These are phyloP conservation scores for Chelonoidis abingdonii DNA, from an alignment of 2,113 vertebrate species.

Conservation along the genomic window DNA sequence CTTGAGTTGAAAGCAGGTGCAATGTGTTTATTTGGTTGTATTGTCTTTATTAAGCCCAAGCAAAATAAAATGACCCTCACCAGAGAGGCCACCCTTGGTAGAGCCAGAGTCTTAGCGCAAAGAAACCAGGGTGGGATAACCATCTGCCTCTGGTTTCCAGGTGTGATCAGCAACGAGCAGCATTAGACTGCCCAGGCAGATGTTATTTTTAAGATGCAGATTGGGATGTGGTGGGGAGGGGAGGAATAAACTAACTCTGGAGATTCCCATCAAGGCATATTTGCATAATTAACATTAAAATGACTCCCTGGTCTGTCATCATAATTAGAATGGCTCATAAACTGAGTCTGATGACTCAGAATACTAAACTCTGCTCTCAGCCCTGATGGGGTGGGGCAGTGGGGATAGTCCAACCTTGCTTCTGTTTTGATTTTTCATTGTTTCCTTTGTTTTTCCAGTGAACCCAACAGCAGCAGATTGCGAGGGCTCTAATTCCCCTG, in stretches of 20 bases:
- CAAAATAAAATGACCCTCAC: not conserved
- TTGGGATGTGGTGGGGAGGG: not conserved
- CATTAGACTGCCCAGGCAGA: not conserved
- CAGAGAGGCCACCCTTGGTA: not conserved
- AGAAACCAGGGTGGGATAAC: not conserved
- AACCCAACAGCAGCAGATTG: not conserved
- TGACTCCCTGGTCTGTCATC: not conserved
- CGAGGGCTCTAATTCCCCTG: not conserved
- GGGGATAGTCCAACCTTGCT: not conserved
- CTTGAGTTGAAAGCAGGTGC: not conserved
- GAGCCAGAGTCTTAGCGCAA: not conserved
- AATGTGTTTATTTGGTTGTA: not conserved
- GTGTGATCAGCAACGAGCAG: not conserved
- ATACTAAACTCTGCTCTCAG: not conserved
- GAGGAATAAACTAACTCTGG: not conserved
- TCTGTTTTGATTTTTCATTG: not conserved
- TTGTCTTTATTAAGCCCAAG: not conserved
- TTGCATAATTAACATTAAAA: conserved; percentile 35
- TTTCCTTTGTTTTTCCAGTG: not conserved
- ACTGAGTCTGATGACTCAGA: not conserved
- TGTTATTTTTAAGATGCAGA: not conserved
- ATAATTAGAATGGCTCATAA: not conserved
- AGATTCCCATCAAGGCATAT: not conserved
- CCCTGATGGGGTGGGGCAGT: not conserved
- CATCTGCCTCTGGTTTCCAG: not conserved